phyloP scores from a whole-genome alignment of 2,797 vertebrate species.

The Ctenosaura bakeri region DNA sequence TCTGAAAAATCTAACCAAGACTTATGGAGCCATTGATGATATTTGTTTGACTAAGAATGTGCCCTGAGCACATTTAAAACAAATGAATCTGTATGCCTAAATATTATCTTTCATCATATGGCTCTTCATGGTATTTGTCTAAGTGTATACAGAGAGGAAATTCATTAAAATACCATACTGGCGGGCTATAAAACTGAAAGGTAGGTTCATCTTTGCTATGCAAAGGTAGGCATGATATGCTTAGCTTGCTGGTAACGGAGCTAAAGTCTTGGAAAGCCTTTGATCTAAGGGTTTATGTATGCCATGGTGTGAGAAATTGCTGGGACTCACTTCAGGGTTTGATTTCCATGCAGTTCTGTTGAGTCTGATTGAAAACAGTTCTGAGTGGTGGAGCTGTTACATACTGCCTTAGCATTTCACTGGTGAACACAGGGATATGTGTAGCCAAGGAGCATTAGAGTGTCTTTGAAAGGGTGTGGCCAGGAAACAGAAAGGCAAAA shows the following conservation, averaged over 20 bases:
- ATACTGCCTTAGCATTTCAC: neutral
- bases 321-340: neutral
- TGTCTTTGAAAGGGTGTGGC: too few species aligned
- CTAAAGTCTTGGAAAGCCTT: neutral
- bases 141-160: neutral
- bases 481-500: too few species aligned
- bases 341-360: too few species aligned
- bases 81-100: neutral
- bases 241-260: neutral
- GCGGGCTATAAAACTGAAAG: neutral
- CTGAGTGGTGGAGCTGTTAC: too few species aligned
- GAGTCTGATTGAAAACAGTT: neutral
- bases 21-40: conserved; percentile 44
- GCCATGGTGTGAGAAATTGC: neutral
- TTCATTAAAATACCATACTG: neutral
- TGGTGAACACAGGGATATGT: too few species aligned
- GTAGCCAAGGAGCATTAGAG: too few species aligned
- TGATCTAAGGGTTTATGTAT: neutral
- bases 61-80: neutral
- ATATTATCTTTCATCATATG: neutral
- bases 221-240: neutral
- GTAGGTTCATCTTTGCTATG: neutral
- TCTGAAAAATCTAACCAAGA: conserved; percentile 47
- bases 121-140: neutral
- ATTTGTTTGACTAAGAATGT: conserved; percentile 31